Conservation (phyloP, 1,140 invertebrate species). For the Charaxes varanes region DNA sequence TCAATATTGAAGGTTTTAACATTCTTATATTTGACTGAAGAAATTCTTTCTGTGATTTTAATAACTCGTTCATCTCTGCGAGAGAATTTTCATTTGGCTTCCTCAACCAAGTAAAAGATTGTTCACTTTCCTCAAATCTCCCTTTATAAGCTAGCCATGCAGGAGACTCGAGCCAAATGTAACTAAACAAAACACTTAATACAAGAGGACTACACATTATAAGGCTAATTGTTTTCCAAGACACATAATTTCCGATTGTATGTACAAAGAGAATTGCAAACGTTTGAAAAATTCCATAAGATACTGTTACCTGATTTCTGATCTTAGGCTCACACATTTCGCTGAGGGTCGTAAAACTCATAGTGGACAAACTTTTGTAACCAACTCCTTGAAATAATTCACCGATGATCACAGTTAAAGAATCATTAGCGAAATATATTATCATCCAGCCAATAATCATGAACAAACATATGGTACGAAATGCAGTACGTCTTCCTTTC, state of each 20-base stretch:
- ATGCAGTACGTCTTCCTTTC: constrained; percentile 9
- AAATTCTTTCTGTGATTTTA: constrained; percentile 9
- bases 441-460: constrained; percentile 14
- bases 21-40: not conserved
- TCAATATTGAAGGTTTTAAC: constrained; percentile 6
- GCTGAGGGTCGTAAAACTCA: constrained; percentile 9
- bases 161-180: constrained; percentile 15
- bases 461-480: constrained; percentile 6
- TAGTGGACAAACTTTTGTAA: constrained; percentile 7
- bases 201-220: constrained; percentile 3
- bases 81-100: constrained; percentile 10
- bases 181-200: constrained; percentile 9
- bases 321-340: constrained; percentile 16
- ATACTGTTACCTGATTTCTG: constrained; percentile 7
- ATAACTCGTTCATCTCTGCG: constrained; percentile 12
- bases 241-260: constrained; percentile 4
- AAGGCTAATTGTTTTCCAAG: constrained; percentile 13
- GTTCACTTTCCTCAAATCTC: constrained; percentile 15
- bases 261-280: constrained; percentile 7
- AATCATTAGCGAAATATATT: constrained; percentile 11
- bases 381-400: constrained; percentile 17
- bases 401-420: constrained; percentile 6
- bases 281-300: constrained; percentile 10
- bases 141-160: constrained; percentile 16
- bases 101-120: constrained; percentile 17